A percentile compares a stretch with the other conserved stretches of the same genome.
Evolutionary conservation across 2,888 invertebrate species (phyloP).

Genomic region (Ellobium chinense): DNA sequence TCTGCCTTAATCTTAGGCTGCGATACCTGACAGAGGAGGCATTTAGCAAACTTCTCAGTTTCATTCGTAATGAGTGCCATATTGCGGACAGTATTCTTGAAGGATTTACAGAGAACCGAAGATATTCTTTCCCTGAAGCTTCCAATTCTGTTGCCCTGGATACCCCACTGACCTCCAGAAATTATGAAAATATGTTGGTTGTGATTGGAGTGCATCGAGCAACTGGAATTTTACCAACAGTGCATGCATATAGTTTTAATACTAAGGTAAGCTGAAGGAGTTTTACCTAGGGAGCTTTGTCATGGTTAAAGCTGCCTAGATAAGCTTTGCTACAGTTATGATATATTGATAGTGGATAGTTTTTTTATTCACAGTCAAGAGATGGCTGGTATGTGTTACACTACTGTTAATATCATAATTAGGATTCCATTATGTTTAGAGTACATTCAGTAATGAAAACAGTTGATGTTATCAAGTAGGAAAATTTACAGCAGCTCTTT

Average conservation of each 20-base stretch:
- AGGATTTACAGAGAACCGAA: constrained; percentile 30
- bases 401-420: too few relatives aligned
- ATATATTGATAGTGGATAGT: too few relatives aligned
- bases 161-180: constrained; percentile 48
- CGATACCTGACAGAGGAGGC: constrained; percentile 47
- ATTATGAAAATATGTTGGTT: constrained; percentile 56
- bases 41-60: constrained; percentile 44
- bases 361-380: too few relatives aligned
- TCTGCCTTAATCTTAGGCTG: constrained; percentile 47
- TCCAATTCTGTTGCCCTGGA: constrained; percentile 40
- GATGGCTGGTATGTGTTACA: too few relatives aligned
- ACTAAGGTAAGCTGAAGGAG: constrained; percentile 34
- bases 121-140: constrained; percentile 44
- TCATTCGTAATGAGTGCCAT: constrained; percentile 44
- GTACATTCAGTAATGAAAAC: too few relatives aligned
- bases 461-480: too few relatives aligned
- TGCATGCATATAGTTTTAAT: constrained; percentile 57
- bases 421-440: too few relatives aligned
- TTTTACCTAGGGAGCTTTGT: too few relatives aligned
- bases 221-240: constrained; percentile 53
- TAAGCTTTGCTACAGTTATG: too few relatives aligned
- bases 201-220: constrained; percentile 52
- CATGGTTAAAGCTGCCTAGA: too few relatives aligned
- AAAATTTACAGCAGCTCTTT: too few relatives aligned
- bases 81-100: constrained; percentile 41